Evolutionary conservation across 35 echinoderm and acorn worm species (phyloP), one percentile per base, ranked within the genome.

Genomic region (Eucidaris tribuloides): DNA sequence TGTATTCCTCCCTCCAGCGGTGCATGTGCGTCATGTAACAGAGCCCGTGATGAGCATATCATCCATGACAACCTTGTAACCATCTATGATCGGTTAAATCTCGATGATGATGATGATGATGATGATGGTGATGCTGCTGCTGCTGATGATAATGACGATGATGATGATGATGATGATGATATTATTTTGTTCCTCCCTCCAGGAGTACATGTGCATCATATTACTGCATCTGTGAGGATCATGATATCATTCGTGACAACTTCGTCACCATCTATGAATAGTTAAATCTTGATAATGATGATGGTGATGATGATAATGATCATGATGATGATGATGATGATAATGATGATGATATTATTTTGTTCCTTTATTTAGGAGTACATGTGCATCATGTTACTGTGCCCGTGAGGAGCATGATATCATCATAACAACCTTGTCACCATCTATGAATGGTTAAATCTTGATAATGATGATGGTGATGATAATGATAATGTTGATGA

Each of bases 21-120:
- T 83, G 85, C 86, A 32, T 97, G 94, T 59, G 84, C 79, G 41
- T 86, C 88, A 58, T 97, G 94, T 63, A 80, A 87, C 29, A 93
- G 94, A 65, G 42, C 68, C 44, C 58, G 94, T 36, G 90, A 92
- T 42, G 94, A 97, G 20, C 94, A 97, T 62, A 71, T 97, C 63
- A 97, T 97, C 76, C 94, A 97, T 74, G 94, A 97, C 62, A 97
- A 97, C 71, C 68, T 92, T 22, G 94, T 97, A 2, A 97, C 90
- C 6, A 90, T 97, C 15, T 85, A 77, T 79, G 94, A 97, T 77
- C 66, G 90, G 20, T 78, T 97, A 41, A 86, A 86, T 42, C 27
- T 97, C 33, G 57, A 23, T n/a, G 30, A 23, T 5, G 57, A 23
- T 60, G 22, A 1, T 54, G 30, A 60, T 60, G 22, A 29, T 29